Percentiles rank a stretch among this genome's conserved stretches.
phyloP scores from a whole-genome alignment of 2,888 invertebrate genomes.

The Phengaris arion region DNA sequence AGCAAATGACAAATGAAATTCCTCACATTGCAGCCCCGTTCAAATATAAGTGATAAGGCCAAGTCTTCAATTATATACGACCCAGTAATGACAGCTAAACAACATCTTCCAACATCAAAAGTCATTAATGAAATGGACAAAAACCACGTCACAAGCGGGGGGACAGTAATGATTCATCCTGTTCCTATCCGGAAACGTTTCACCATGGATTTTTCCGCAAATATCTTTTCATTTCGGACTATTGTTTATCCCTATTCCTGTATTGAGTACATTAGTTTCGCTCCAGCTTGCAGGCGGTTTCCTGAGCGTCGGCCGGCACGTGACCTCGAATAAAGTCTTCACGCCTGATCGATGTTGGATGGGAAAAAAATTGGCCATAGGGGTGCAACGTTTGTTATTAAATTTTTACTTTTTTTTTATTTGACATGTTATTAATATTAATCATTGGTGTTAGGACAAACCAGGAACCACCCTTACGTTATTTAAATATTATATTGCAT shows the following conservation, averaged over 20 bases:
- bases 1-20: too few relatives aligned
- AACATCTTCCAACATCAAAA: constrained; percentile 65
- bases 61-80: neutral
- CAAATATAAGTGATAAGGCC: neutral
- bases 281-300: constrained; percentile 70
- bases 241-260: constrained; percentile 47
- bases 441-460: neutral
- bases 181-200: constrained; percentile 66
- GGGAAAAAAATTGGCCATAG: constrained; percentile 74
- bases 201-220: constrained; percentile 78
- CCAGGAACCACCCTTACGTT: neutral
- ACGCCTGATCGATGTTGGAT: constrained; percentile 73
- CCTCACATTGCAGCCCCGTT: too few relatives aligned
- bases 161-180: constrained; percentile 64
- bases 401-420: constrained; percentile 15
- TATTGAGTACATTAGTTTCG: constrained; percentile 77
- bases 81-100: constrained; percentile 57
- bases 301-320: constrained; percentile 72
- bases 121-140: constrained; percentile 58
- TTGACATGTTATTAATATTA: constrained; percentile 17
- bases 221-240: constrained; percentile 55
- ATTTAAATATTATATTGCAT: neutral
- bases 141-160: constrained; percentile 58
- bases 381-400: constrained; percentile 16
- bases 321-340: constrained; percentile 74